Base-by-base conservation (phyloP, 2,797 vertebrate species). In the Ceryle rudis region DNA sequence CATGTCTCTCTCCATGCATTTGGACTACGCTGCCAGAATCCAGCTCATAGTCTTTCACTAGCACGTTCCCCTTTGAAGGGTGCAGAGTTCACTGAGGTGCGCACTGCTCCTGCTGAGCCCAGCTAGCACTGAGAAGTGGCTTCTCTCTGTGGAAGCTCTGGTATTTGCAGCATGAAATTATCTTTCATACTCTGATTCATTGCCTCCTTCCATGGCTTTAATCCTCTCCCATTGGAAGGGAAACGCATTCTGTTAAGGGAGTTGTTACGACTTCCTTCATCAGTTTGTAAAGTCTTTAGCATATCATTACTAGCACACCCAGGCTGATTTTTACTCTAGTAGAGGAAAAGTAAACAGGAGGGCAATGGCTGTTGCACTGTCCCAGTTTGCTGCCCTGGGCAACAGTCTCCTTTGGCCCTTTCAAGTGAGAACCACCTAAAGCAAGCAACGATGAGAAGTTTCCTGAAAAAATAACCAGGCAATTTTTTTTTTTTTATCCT, bases 81-180 rank as follows among this genome's bases (percentile, higher is more conserved):
- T 46, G 41, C 18, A 54, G 62, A 37, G 25, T 42, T 65, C 54
- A 5, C 23, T 4, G 35, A 41, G 37, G 46, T 16, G 44, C 7
- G 19, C 67, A 0, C 37, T 15, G 52, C 42, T 61, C 54, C 60
- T 20, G 3, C 14, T 3, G 16, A 49, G 28, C 60, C 57, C 1
- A 28, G 1, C 1, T 0, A 35, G 60, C 0, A 0, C 54, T 3
- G 3, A 1, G 0, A 8, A n/a, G 46, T 11, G 35, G 25, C 9
- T 13, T 20, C 57, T 64, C 49, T 54, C 42, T 1, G 0, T 20
- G 31, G 35, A 35, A 75, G 44, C 49, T 69, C 49, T 73, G 31
- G 19, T 8, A 41, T 37, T 26, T 33, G 19, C 60, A 70, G 62
- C 20, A 26, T 35, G 71, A 62, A 62, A 46, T 58, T 41, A 33